phyloP scores from a whole-genome alignment of 1,140 invertebrate species.

The Mycetomoellerius zeteki region DNA sequence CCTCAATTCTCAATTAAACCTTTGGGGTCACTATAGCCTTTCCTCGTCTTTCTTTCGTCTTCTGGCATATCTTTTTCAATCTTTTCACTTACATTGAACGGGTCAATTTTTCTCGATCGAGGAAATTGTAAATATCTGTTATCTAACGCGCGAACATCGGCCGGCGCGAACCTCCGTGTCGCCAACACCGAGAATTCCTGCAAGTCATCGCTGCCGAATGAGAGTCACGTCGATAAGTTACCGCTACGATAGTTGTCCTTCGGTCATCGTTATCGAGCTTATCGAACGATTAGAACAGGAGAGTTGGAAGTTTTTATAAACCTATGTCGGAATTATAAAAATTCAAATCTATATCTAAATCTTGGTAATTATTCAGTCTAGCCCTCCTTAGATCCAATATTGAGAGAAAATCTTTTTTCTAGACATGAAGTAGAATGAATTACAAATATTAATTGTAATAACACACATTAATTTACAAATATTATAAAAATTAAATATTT shows the following conservation, averaged over 20 bases:
- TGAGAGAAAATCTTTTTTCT: not conserved
- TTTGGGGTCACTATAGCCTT: not conserved
- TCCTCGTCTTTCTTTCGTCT: not conserved
- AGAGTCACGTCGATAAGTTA: slow-evolving; percentile 13
- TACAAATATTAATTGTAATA: no score
- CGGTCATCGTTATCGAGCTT: not conserved
- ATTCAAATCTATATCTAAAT: no score
- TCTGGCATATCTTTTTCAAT: not conserved
- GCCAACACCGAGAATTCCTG: not conserved
- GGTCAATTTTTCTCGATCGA: not conserved
- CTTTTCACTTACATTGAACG: not conserved
- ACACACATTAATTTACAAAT: no score
- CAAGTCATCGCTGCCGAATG: slow-evolving; percentile 18
- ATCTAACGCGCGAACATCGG: not conserved
- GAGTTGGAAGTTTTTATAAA: no score
- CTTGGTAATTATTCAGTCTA: no score
- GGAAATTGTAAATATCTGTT: not conserved
- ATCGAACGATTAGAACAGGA: no score
- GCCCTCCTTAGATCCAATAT: no score
- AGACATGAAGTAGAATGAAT: not conserved
- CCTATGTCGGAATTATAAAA: no score
- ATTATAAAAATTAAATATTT: no score
- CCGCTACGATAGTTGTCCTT: not conserved
- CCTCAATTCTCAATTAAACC: not conserved
- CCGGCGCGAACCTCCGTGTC: not conserved